phyloP scores from a whole-genome alignment of 64 coral and sea anemone species.

The Trachythela sp. region DNA sequence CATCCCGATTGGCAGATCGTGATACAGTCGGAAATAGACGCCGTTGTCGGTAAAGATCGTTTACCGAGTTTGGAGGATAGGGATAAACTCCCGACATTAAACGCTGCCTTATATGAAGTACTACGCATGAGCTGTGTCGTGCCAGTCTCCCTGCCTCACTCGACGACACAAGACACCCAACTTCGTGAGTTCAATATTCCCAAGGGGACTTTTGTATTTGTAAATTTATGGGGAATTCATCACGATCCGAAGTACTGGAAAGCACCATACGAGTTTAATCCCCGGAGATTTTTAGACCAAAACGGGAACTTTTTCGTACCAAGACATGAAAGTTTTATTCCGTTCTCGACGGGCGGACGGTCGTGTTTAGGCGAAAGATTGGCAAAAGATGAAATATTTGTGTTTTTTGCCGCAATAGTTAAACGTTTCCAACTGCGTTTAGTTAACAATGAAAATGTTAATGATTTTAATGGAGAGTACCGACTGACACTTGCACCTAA shows the following conservation, averaged over 20 bases:
- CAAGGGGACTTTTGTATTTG: not conserved
- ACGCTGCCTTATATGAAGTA: constrained; percentile 4
- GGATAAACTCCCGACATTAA: not conserved
- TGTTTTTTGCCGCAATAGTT: not conserved
- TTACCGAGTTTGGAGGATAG: not conserved
- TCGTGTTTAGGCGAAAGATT: constrained; percentile 8
- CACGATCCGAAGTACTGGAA: not conserved
- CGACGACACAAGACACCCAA: not conserved
- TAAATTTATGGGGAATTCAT: constrained; percentile 8
- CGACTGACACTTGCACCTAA: not conserved
- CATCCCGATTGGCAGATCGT: constrained; percentile 9
- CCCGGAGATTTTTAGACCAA: not conserved
- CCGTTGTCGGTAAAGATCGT: not conserved
- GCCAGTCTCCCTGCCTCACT: not conserved
- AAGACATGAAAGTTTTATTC: not conserved
- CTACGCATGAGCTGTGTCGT: not conserved
- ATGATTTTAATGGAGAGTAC: constrained; percentile 14
- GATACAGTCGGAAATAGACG: constrained; percentile 5
- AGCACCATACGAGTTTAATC: not conserved
- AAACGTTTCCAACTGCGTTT: not conserved
- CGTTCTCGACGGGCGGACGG: not conserved
- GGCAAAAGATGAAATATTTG: not conserved
- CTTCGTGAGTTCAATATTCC: constrained; percentile 4
- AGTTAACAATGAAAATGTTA: not conserved
- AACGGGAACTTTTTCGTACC: not conserved